Percentiles rank a stretch among this genome's conserved stretches.
Evolutionary conservation across 2,888 invertebrate species (phyloP).

Genomic region (Diarsia mendica): DNA sequence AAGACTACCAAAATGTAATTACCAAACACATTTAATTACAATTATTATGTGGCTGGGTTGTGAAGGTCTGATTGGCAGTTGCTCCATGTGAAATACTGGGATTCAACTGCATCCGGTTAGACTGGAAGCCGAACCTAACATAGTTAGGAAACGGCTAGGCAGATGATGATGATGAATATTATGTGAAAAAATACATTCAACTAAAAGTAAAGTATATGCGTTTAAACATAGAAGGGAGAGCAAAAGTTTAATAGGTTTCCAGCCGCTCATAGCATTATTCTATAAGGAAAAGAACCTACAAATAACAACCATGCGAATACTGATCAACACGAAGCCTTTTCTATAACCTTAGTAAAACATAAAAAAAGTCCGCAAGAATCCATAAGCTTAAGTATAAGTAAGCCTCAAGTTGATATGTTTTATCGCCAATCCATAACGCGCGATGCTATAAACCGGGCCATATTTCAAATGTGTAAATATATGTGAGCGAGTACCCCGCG

Average conservation of each 20-base stretch:
- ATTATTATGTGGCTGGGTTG: no score
- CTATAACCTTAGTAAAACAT: slow-evolving; percentile 4
- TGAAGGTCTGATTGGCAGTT: no score
- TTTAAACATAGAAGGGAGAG: neutral
- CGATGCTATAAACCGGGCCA: slow-evolving; percentile 81
- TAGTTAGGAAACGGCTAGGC: no score
- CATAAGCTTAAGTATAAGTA: slow-evolving; percentile 54
- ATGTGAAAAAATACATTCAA: no score
- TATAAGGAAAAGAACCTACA: neutral
- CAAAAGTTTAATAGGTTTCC: neutral
- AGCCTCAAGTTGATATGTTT: slow-evolving; percentile 76
- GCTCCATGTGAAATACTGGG: no score
- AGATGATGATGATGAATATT: no score
- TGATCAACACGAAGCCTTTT: neutral
- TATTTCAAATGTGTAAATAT: slow-evolving; percentile 88
- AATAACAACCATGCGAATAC: neutral
- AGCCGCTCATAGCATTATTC: neutral
- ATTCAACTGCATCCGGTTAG: no score
- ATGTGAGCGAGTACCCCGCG: slow-evolving; percentile 70
- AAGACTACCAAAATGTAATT: no score
- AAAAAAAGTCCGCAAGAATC: slow-evolving; percentile 16
- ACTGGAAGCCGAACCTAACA: no score
- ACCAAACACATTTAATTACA: no score
- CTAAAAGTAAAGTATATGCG: no score
- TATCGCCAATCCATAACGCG: slow-evolving; percentile 86